Percentiles rank a stretch among this genome's conserved stretches.
phyloP scores from a whole-genome alignment of 2,113 vertebrate genomes.

The Tetrao urogallus region DNA sequence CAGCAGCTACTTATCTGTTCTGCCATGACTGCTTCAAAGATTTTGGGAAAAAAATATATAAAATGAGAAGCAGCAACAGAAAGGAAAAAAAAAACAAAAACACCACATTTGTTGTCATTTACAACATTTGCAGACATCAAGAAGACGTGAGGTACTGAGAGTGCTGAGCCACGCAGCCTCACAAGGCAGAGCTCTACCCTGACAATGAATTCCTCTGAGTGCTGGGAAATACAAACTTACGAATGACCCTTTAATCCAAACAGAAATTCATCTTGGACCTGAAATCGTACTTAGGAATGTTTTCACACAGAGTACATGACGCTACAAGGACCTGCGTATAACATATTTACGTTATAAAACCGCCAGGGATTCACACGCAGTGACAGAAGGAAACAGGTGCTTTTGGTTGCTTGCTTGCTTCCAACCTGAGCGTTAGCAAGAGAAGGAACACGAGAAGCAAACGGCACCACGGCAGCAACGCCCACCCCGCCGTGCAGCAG shows the following conservation, averaged over 20 bases:
- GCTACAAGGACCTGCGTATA: not conserved
- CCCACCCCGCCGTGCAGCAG: not conserved
- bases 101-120: not conserved
- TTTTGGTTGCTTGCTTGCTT: not conserved
- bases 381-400: not conserved
- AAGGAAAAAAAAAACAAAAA: not conserved
- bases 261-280: not conserved
- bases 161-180: not conserved
- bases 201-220: not conserved
- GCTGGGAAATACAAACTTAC: not conserved
- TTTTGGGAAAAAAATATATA: fast-evolving
- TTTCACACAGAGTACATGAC: not conserved
- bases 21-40: not conserved
- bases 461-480: too few relatives aligned
- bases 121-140: not conserved
- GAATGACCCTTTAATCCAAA: not conserved
- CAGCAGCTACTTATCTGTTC: not conserved
- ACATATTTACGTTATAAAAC: not conserved
- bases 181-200: not conserved
- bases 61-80: not conserved
- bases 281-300: not conserved
- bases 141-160: not conserved
- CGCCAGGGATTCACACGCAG: not conserved
- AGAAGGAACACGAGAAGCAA: too few relatives aligned
- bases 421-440: too few relatives aligned